phyloP scores from a whole-genome alignment of 2,113 vertebrate genomes.

The Strix uralensis region DNA sequence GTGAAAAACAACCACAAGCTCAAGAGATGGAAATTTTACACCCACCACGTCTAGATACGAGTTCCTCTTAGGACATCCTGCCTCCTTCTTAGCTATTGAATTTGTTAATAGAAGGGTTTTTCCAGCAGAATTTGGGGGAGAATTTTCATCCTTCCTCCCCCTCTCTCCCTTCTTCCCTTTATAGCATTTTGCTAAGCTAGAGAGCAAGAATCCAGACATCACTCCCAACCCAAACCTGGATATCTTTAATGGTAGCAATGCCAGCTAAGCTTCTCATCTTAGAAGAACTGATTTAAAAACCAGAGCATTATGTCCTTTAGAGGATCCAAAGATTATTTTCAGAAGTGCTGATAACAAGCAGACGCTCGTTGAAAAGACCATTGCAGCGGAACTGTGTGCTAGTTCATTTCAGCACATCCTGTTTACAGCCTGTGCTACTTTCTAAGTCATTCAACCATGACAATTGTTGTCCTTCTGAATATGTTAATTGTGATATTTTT shows the following conservation, averaged over 20 bases:
- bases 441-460: conserved; percentile 60
- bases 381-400: conserved; percentile 52
- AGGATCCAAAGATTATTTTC: conserved; percentile 53
- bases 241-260: neutral
- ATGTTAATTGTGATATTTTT: conserved; percentile 73
- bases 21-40: neutral
- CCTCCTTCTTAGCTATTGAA: neutral
- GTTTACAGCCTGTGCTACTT: conserved; percentile 70
- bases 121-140: neutral
- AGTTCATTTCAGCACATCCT: conserved; percentile 71
- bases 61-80: neutral
- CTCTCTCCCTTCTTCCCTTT: neutral
- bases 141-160: neutral
- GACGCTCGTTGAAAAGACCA: conserved; percentile 28
- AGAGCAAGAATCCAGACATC: neutral
- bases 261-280: neutral
- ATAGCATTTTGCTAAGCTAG: neutral
- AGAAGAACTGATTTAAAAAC: neutral
- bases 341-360: conserved; percentile 61
- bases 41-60: rapidly evolving
- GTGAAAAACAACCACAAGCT: neutral
- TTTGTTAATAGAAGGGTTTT: neutral
- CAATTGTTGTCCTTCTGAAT: conserved; percentile 71
- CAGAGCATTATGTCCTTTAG: conserved; percentile 39
- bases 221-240: neutral